These are phyloP conservation scores for Hemichromis elongatus DNA, from an alignment of 2,113 vertebrate genomes.

Conservation along the genomic window DNA sequence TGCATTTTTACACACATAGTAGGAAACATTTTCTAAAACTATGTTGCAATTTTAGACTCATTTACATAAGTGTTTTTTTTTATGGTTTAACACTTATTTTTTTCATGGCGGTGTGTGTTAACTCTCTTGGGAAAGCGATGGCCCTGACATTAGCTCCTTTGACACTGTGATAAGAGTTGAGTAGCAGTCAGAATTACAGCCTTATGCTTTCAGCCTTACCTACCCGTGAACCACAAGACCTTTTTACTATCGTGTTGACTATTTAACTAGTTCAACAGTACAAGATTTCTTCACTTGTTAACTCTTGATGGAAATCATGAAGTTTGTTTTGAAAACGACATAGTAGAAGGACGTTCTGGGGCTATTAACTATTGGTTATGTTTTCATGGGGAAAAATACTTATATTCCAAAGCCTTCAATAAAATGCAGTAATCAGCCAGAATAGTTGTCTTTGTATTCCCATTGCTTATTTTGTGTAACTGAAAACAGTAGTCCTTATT, in stretches of 20 bases:
- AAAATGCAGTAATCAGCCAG: slow-evolving; percentile 56
- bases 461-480: background rate
- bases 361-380: background rate
- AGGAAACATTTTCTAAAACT: background rate
- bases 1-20: background rate
- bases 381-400: slow-evolving; percentile 29
- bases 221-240: background rate
- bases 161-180: slow-evolving; percentile 55
- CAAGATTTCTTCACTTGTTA: slow-evolving; percentile 13
- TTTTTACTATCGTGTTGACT: slow-evolving; percentile 30
- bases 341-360: slow-evolving; percentile 8
- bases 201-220: slow-evolving; percentile 64
- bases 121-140: background rate
- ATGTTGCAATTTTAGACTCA: background rate
- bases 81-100: background rate
- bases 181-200: slow-evolving; percentile 50
- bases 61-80: background rate
- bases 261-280: slow-evolving; percentile 24
- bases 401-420: slow-evolving; percentile 64
- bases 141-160: slow-evolving; percentile 29
- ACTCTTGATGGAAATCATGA: background rate
- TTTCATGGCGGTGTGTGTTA: background rate
- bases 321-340: background rate
- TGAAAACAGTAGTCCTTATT: background rate
- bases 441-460: background rate